Conservation (phyloP, 2,797 vertebrate genomes). For the Gila robusta region DNA sequence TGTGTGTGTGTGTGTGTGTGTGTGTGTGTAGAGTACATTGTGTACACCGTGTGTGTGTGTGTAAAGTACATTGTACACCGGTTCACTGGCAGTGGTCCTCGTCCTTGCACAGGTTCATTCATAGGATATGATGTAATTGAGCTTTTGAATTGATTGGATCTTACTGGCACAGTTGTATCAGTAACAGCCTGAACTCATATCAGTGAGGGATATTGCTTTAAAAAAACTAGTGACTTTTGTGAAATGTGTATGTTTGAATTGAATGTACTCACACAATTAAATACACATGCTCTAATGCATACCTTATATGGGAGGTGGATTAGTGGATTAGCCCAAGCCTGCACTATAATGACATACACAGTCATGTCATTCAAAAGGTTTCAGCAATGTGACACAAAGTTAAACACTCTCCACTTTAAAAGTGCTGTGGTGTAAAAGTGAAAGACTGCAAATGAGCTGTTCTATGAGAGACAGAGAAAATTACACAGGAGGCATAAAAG, state of each 20-base stretch:
- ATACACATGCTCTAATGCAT: background rate
- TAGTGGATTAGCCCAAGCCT: background rate
- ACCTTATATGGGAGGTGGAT: background rate
- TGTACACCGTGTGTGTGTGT: background rate
- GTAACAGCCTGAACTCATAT: background rate
- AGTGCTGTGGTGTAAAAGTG: background rate
- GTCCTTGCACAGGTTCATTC: background rate
- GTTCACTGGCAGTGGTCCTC: background rate
- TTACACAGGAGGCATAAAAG: conserved; percentile 36
- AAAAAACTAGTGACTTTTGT: background rate
- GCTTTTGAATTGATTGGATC: conserved; percentile 14
- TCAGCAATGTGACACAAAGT: background rate
- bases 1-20: too few relatives aligned
- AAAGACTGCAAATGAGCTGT: conserved; percentile 26
- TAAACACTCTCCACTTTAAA: conserved; percentile 25
- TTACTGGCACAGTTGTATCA: conserved; percentile 6
- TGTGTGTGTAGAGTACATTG: background rate
- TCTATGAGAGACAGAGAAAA: conserved; percentile 30
- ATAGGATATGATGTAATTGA: conserved; percentile 15
- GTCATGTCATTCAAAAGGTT: background rate
- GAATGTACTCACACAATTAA: background rate
- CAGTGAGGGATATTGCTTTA: background rate
- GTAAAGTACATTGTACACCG: background rate
- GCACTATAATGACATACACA: background rate
- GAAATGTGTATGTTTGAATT: background rate